Conservation (phyloP, 2,797 vertebrate genomes). For the Discoglossus pictus region DNA sequence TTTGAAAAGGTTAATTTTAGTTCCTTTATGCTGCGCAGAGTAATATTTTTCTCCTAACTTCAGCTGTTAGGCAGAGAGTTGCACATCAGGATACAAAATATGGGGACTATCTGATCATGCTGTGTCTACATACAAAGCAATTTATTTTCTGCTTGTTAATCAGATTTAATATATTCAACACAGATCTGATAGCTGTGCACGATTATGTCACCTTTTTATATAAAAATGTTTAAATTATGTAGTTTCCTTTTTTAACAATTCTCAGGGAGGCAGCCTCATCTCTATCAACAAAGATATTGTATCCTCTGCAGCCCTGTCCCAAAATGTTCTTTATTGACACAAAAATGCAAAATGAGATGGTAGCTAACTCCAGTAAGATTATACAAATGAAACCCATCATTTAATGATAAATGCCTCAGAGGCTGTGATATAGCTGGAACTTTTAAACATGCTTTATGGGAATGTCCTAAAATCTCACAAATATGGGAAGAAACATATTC, state of each 20-base stretch:
- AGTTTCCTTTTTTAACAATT: too few species aligned
- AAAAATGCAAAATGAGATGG: not conserved
- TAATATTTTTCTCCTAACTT: slow-evolving; percentile 23
- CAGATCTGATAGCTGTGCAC: not conserved
- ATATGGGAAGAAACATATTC: too few species aligned
- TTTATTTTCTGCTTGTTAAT: slow-evolving; percentile 10
- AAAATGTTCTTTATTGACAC: slow-evolving; percentile 4
- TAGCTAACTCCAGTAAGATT: too few species aligned
- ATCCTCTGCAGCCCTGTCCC: slow-evolving; percentile 14
- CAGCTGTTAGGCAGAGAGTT: not conserved
- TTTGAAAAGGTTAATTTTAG: slow-evolving; percentile 42
- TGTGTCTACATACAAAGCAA: slow-evolving; percentile 2
- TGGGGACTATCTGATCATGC: slow-evolving; percentile 1
- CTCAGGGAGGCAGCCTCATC: too few species aligned
- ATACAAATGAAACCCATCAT: too few species aligned
- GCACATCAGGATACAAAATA: slow-evolving; percentile 23
- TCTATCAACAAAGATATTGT: too few species aligned
- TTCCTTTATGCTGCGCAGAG: slow-evolving; percentile 33
- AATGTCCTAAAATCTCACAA: too few species aligned
- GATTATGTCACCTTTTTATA: not conserved
- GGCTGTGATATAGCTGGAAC: too few species aligned
- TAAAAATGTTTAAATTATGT: too few species aligned
- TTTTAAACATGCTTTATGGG: too few species aligned
- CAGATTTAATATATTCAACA: not conserved
- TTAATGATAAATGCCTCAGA: too few species aligned